These are phyloP conservation scores for Clarias gariepinus DNA, from an alignment of 2,113 vertebrate species.

Conservation along the genomic window DNA sequence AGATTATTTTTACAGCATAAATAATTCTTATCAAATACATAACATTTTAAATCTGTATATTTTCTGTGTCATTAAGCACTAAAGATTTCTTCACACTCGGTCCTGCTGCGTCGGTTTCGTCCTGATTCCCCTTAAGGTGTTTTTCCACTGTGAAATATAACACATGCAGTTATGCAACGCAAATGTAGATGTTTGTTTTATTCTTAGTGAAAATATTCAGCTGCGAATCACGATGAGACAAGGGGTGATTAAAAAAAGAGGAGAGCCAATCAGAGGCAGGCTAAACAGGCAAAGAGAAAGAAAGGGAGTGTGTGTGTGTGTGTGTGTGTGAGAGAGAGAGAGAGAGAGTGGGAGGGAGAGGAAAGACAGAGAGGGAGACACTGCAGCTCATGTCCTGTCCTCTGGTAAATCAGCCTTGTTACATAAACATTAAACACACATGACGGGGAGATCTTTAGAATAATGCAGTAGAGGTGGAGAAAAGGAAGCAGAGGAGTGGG, in stretches of 20 bases:
- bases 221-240: slow-evolving; percentile 1
- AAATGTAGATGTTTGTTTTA: slow-evolving; percentile 1
- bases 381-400: slow-evolving; percentile 5
- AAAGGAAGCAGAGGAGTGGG: not conserved
- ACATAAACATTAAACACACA: slow-evolving; percentile 13
- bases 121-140: not conserved
- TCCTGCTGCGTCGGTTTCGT: not conserved
- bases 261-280: not conserved
- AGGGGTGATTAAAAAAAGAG: not conserved
- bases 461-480: not conserved
- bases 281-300: slow-evolving; percentile 34
- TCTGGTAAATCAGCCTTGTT: slow-evolving; percentile 12
- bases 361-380: slow-evolving; percentile 1
- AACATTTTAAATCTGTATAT: not conserved
- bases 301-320: slow-evolving; percentile 51
- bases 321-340: not conserved
- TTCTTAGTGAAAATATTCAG: not conserved
- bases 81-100: not conserved
- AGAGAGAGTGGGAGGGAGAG: not conserved
- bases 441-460: not conserved
- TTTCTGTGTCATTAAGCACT: not conserved
- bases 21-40: not conserved
- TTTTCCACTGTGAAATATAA: not conserved
- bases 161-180: not conserved
- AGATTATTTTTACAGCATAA: not conserved